Evolutionary conservation across 92 coral and sea anemone genomes (phyloP).

Genomic region (Hydrozoanthus gracilis): DNA sequence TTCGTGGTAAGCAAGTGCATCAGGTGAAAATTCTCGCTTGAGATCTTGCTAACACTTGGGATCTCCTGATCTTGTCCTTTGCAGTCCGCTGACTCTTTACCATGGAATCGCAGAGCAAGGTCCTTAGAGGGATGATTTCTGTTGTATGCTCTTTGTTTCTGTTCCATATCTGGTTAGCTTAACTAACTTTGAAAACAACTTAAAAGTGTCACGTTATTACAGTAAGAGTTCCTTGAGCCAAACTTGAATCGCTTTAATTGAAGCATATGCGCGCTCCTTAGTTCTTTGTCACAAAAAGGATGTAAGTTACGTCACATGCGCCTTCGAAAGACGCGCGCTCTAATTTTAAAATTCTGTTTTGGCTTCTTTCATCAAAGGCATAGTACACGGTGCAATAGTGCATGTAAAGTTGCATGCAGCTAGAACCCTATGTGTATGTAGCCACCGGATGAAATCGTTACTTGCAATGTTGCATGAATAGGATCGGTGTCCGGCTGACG

Average conservation of each 20-base stretch:
- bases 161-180: not conserved
- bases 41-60: conserved; percentile 1
- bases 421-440: too few relatives aligned
- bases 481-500: too few relatives aligned
- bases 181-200: not conserved
- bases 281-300: not conserved
- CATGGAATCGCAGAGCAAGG: not conserved
- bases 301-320: not conserved
- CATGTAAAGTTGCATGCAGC: too few relatives aligned
- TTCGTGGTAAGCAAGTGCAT: conserved; percentile 37
- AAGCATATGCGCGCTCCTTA: not conserved
- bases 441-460: too few relatives aligned
- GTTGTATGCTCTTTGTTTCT: not conserved
- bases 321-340: not conserved
- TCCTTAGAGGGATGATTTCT: not conserved
- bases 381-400: too few relatives aligned
- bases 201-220: too few relatives aligned
- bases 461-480: too few relatives aligned
- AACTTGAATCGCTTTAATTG: not conserved
- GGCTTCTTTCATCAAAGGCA: too few relatives aligned
- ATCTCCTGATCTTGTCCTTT: not conserved
- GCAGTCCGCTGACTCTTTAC: not conserved
- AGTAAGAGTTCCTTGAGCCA: not conserved
- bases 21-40: conserved; percentile 29
- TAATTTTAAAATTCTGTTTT: not conserved